A percentile compares a stretch with the other conserved stretches of the same genome.
These are phyloP conservation scores for Neotragus moschatus DNA, from an alignment of 2,113 vertebrate species.

Conservation along the genomic window DNA sequence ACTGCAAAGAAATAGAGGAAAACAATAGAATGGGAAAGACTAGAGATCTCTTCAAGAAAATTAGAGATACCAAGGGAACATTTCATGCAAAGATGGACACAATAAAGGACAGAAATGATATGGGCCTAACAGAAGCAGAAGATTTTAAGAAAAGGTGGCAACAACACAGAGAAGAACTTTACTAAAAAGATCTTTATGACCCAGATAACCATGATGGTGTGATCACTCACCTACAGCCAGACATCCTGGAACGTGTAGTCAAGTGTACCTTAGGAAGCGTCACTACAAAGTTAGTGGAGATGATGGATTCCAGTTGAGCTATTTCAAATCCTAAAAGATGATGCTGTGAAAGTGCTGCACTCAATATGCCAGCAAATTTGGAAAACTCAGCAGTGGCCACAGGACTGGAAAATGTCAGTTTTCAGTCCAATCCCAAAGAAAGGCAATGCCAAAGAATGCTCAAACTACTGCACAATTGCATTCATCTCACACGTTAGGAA, in stretches of 20 bases:
- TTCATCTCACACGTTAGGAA: accelerated
- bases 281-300: not conserved
- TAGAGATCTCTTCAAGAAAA: not conserved
- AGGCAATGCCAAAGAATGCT: not conserved
- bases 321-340: not conserved
- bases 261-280: not conserved
- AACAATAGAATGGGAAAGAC: not conserved
- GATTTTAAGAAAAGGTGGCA: not conserved
- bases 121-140: not conserved
- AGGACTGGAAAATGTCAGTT: not conserved
- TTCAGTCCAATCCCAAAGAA: not conserved
- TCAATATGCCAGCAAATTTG: not conserved
- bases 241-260: not conserved
- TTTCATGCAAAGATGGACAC: not conserved
- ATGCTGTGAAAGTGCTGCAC: not conserved
- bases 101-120: not conserved
- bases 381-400: not conserved
- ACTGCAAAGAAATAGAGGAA: too few species aligned
- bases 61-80: not conserved
- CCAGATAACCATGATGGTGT: not conserved
- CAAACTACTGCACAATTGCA: not conserved
- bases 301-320: not conserved
- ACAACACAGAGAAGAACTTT: accelerated
- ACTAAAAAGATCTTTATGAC: accelerated
- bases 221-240: not conserved